phyloP scores from a whole-genome alignment of 1,140 invertebrate species.

The Hycleus cichorii region DNA sequence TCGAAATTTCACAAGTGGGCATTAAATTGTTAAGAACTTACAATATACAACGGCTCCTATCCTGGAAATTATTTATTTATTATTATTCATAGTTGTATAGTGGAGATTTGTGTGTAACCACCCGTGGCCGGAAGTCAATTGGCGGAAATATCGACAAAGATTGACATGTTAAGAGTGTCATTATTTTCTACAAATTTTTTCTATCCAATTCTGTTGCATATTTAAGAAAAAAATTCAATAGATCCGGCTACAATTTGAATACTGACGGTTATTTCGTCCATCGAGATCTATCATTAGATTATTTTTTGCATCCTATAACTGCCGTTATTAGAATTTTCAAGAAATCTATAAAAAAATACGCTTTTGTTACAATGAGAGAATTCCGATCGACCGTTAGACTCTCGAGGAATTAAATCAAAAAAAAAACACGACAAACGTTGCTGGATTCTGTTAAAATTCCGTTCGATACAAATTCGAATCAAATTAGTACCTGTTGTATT shows the following conservation, averaged over 20 bases:
- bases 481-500: constrained; percentile 4
- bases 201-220: not conserved
- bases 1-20: constrained; percentile 1
- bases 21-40: constrained; percentile 1
- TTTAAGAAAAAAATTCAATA: too few species aligned
- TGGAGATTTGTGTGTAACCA: not conserved
- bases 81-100: not conserved
- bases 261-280: too few species aligned
- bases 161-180: constrained; percentile 2
- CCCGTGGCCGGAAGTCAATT: constrained; percentile 9
- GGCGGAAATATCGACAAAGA: constrained; percentile 12
- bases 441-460: too few species aligned
- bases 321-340: too few species aligned
- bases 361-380: too few species aligned
- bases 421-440: too few species aligned
- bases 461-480: too few species aligned
- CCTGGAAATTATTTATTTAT: not conserved
- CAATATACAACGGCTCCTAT: constrained; percentile 4
- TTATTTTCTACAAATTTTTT: constrained; percentile 3
- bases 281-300: constrained; percentile 9
- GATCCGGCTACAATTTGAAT: too few species aligned
- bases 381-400: too few species aligned
- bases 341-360: too few species aligned
- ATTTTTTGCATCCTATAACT: not conserved
- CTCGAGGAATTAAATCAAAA: too few species aligned